Percentiles rank a stretch among this genome's conserved stretches.
These are phyloP conservation scores for Myrmophylax atrothorax DNA, from an alignment of 2,113 vertebrate genomes.

Conservation along the genomic window DNA sequence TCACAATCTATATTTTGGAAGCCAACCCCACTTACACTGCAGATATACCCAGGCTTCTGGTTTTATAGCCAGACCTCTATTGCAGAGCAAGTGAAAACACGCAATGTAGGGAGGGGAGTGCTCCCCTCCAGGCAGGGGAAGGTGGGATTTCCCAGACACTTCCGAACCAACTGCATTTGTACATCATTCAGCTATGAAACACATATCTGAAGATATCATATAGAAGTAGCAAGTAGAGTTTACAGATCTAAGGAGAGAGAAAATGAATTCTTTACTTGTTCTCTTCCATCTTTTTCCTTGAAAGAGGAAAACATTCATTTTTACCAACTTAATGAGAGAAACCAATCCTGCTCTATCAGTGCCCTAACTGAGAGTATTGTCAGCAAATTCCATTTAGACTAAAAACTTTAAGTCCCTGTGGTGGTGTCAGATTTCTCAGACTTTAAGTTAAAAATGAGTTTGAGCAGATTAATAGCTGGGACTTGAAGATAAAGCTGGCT, in stretches of 20 bases:
- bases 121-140: not conserved
- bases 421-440: conserved; percentile 37
- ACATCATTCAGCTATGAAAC: not conserved
- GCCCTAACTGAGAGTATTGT: conserved; percentile 21
- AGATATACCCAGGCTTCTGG: not conserved
- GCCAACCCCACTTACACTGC: not conserved
- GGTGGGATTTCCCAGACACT: not conserved
- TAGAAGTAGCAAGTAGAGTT: not conserved
- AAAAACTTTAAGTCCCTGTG: conserved; percentile 26
- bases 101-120: not conserved
- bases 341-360: conserved; percentile 1
- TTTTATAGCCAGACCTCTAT: not conserved
- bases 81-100: not conserved
- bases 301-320: not conserved
- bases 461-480: conserved; percentile 32
- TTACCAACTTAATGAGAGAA: conserved; percentile 10
- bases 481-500: conserved; percentile 41
- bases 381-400: conserved; percentile 48
- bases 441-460: conserved; percentile 48
- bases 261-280: not conserved
- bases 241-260: not conserved
- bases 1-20: not conserved
- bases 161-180: not conserved
- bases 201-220: fast-evolving
- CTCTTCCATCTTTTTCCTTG: not conserved